Conservation (phyloP, 2,113 vertebrate species). For the Sebastes fasciatus region DNA sequence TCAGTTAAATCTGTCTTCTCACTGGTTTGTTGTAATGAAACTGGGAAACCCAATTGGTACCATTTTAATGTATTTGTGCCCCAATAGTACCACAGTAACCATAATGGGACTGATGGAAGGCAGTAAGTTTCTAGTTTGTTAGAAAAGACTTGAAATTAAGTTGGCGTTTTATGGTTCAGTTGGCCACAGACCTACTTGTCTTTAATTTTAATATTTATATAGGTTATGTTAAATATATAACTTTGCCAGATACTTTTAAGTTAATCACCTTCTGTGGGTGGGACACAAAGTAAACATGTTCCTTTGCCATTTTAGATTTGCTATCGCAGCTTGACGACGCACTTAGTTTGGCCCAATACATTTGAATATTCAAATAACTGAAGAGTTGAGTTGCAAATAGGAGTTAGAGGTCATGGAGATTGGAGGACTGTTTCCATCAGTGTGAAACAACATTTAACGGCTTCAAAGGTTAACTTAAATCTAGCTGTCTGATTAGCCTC, state of each 20-base stretch:
- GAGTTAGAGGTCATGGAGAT: neutral
- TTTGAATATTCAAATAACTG: neutral
- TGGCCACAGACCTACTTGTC: neutral
- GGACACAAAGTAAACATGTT: neutral
- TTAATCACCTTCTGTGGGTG: neutral
- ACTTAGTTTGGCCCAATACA: neutral
- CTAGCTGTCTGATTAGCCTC: neutral
- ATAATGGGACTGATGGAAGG: neutral
- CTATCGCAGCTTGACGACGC: neutral
- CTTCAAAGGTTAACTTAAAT: neutral
- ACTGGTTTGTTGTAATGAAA: slow-evolving; percentile 2
- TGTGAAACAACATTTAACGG: neutral
- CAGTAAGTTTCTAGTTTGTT: neutral
- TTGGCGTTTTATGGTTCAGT: neutral
- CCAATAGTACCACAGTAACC: neutral
- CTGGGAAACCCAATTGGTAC: neutral
- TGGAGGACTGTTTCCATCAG: neutral
- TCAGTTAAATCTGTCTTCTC: neutral
- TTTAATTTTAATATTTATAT: neutral
- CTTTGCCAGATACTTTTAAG: neutral
- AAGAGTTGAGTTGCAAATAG: neutral
- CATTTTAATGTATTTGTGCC: neutral
- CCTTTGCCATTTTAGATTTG: neutral
- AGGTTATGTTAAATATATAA: neutral
- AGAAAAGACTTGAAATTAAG: neutral